These are phyloP conservation scores for Chaetodon trifasciatus DNA, from an alignment of 2,797 vertebrate species.

Conservation along the genomic window DNA sequence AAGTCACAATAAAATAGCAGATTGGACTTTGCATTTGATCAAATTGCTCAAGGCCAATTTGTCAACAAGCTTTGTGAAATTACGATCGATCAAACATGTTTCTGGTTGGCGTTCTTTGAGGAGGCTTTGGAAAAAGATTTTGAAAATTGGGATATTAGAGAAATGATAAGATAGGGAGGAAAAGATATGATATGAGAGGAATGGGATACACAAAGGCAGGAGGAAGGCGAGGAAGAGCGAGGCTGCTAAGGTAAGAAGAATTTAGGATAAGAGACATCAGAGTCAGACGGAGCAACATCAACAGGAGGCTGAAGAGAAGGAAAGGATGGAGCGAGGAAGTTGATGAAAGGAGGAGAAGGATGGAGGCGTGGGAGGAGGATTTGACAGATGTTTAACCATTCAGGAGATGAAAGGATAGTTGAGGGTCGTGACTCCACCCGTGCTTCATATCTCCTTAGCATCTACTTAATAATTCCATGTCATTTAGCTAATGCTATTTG, in stretches of 20 bases:
- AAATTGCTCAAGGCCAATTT: conserved; percentile 34
- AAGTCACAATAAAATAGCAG: conserved; percentile 5
- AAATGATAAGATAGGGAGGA: too few species aligned
- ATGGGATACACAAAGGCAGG: background rate
- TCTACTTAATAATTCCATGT: conserved; percentile 68
- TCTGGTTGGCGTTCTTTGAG: background rate
- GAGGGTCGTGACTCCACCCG: conserved; percentile 54
- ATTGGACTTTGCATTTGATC: conserved; percentile 12
- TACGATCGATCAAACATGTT: conserved; percentile 17
- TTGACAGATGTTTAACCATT: conserved; percentile 57
- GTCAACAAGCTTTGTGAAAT: conserved; percentile 28
- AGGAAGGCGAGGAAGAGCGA: background rate
- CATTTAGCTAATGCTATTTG: conserved; percentile 57
- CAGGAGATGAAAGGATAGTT: conserved; percentile 65
- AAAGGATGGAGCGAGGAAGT: background rate
- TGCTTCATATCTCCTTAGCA: conserved; percentile 51
- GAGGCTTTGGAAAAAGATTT: background rate
- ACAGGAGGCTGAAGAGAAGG: conserved; percentile 3
- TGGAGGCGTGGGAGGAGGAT: conserved; percentile 38
- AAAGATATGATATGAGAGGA: background rate
- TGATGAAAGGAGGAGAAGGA: conserved; percentile 39
- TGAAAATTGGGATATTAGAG: background rate
- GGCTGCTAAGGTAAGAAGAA: background rate
- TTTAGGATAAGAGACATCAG: conserved; percentile 15
- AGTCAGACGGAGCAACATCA: conserved; percentile 12